phyloP scores from a whole-genome alignment of 2,888 invertebrate genomes.

The Apamea sordens region DNA sequence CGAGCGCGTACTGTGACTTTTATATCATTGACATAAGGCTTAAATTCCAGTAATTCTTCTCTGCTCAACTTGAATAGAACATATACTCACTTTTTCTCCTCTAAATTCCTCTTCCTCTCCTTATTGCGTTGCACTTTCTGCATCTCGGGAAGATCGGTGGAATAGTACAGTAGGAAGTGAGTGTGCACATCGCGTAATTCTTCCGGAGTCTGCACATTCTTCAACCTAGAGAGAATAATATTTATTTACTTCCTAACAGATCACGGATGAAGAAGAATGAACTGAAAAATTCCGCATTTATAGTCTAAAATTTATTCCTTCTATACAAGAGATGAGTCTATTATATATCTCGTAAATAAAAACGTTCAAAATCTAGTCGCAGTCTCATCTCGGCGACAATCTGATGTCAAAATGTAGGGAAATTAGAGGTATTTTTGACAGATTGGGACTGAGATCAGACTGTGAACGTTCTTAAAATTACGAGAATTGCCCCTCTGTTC shows the following conservation, averaged over 20 bases:
- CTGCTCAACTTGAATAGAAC: not conserved
- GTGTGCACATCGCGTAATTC: constrained; percentile 98
- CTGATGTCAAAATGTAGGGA: too few species aligned
- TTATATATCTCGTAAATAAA: not conserved
- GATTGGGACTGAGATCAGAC: too few species aligned
- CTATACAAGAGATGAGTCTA: not conserved
- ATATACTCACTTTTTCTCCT: constrained; percentile 87
- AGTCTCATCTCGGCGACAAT: too few species aligned
- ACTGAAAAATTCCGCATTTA: not conserved
- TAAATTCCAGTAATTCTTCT: not conserved
- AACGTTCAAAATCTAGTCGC: too few species aligned
- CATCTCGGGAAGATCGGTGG: constrained; percentile 95
- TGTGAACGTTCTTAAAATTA: too few species aligned
- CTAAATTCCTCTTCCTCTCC: constrained; percentile 91
- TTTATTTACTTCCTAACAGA: not conserved
- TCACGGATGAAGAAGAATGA: not conserved
- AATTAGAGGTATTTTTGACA: too few species aligned
- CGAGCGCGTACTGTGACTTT: not conserved
- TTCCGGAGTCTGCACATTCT: constrained; percentile 95
- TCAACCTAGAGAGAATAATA: constrained; percentile 85
- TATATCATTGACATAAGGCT: not conserved
- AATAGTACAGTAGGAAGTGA: constrained; percentile 98
- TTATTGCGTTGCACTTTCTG: constrained; percentile 93
- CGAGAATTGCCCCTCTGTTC: too few species aligned
- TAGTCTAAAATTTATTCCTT: not conserved